Evolutionary conservation across 2,797 vertebrate genomes (phyloP).

Genomic region (Todus mexicanus): DNA sequence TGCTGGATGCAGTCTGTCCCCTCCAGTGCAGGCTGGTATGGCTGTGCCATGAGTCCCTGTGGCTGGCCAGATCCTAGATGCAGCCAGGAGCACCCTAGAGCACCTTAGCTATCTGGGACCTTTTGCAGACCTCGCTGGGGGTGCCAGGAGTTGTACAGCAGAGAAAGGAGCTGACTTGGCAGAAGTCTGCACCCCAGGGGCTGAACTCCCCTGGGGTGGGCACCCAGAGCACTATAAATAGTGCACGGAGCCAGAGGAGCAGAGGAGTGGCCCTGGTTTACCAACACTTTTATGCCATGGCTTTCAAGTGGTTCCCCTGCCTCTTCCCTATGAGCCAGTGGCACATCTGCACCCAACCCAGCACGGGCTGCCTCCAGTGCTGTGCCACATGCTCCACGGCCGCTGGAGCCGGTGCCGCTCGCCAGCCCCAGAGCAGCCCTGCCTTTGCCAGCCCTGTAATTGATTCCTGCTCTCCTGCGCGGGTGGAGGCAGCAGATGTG

Average conservation of each 20-base stretch:
- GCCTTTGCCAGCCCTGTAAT: slow-evolving; percentile 44
- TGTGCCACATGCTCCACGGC: not conserved
- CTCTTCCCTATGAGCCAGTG: slow-evolving; percentile 67
- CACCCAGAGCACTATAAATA: slow-evolving; percentile 72
- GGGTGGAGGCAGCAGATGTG: not conserved
- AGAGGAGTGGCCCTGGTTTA: slow-evolving; percentile 70
- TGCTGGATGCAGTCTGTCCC: not conserved
- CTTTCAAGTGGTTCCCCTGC: slow-evolving; percentile 78
- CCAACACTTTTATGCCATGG: slow-evolving; percentile 62
- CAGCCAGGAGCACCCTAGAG: not conserved
- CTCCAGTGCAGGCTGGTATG: not conserved
- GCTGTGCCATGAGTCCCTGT: accelerated
- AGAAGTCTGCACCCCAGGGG: slow-evolving; percentile 51
- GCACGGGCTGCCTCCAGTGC: not conserved
- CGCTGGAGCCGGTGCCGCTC: not conserved
- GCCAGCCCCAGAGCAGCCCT: not conserved
- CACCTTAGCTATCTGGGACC: not conserved
- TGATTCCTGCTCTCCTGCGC: slow-evolving; percentile 22
- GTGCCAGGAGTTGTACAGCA: not conserved
- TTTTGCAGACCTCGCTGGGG: not conserved
- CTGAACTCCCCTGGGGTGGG: slow-evolving; percentile 69
- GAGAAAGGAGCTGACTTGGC: slow-evolving; percentile 16
- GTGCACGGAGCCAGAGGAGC: not conserved
- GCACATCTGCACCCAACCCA: slow-evolving; percentile 52
- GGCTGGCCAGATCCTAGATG: not conserved